Evolutionary conservation across 2,888 invertebrate species (phyloP).

Genomic region (Gymnocheta viridis): DNA sequence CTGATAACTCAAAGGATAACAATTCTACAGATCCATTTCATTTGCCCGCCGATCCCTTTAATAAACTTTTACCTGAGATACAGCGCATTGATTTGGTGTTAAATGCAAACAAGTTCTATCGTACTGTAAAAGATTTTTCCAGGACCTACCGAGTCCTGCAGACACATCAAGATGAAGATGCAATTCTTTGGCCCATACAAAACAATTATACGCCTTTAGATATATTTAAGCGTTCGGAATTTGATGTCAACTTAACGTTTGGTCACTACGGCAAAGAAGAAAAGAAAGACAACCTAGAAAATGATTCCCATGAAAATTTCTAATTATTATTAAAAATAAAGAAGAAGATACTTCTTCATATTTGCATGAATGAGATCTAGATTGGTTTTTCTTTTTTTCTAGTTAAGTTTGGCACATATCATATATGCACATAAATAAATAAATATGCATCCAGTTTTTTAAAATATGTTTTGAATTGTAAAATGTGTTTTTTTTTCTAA

Average conservation of each 20-base stretch:
- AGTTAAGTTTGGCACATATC: conserved; percentile 6
- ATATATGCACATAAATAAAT: conserved; percentile 13
- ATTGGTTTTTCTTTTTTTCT: too few relatives aligned
- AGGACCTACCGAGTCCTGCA: conserved; percentile 73
- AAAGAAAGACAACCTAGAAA: conserved; percentile 6
- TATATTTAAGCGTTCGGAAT: conserved; percentile 75
- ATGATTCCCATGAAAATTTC: background rate
- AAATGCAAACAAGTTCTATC: conserved; percentile 74
- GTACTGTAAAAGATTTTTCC: conserved; percentile 71
- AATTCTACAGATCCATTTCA: conserved; percentile 43
- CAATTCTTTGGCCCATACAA: conserved; percentile 76
- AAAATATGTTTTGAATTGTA: conserved; percentile 35
- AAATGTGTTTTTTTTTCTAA: conserved; percentile 8
- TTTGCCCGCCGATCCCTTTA: conserved; percentile 62
- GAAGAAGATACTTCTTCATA: background rate
- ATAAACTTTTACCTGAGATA: conserved; percentile 75
- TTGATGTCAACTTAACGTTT: conserved; percentile 79
- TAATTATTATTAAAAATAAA: background rate
- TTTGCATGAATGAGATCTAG: conserved; percentile 9
- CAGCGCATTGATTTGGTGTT: conserved; percentile 78
- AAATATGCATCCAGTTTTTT: background rate
- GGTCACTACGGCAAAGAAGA: conserved; percentile 73
- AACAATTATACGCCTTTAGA: conserved; percentile 76
- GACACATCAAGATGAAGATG: conserved; percentile 73
- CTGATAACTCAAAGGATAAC: background rate